phyloP scores from a whole-genome alignment of 1,140 invertebrate species.

The Schlechtendalia chinensis region DNA sequence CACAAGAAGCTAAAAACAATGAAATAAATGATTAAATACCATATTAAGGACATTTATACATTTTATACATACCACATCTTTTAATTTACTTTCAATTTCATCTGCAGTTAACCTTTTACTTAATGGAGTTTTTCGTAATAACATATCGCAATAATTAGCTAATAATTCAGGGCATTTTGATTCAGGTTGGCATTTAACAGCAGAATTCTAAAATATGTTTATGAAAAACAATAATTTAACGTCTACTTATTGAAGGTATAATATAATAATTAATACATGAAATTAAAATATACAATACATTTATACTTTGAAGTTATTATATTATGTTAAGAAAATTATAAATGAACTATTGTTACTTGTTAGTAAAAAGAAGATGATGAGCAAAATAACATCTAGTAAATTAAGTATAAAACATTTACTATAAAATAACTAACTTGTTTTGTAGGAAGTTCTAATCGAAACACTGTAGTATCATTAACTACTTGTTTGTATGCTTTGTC shows the following conservation, averaged over 20 bases:
- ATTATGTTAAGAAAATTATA: too few species aligned
- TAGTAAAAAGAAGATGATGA: too few species aligned
- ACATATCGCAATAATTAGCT: slow-evolving; percentile 99
- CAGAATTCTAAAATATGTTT: slow-evolving; percentile 53
- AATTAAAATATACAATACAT: background rate
- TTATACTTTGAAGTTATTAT: too few species aligned
- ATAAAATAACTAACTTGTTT: slow-evolving; percentile 59
- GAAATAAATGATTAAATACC: background rate
- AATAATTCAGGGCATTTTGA: slow-evolving; percentile 98
- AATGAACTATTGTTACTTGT: too few species aligned
- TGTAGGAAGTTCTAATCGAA: slow-evolving; percentile 74
- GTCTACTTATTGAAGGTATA: background rate
- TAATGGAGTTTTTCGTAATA: slow-evolving; percentile 91
- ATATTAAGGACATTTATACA: slow-evolving; percentile 19
- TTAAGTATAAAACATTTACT: background rate
- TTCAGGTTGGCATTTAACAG: slow-evolving; percentile 70
- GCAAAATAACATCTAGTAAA: too few species aligned
- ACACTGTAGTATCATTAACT: slow-evolving; percentile 97
- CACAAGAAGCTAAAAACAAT: slow-evolving; percentile 72
- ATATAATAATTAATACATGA: background rate
- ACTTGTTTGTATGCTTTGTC: slow-evolving; percentile 98
- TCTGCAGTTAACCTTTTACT: slow-evolving; percentile 96
- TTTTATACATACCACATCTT: slow-evolving; percentile 73
- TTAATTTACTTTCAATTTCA: slow-evolving; percentile 91
- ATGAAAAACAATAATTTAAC: background rate